Evolutionary conservation across 2,888 invertebrate species (phyloP).

Genomic region (Periphyllus acericola): DNA sequence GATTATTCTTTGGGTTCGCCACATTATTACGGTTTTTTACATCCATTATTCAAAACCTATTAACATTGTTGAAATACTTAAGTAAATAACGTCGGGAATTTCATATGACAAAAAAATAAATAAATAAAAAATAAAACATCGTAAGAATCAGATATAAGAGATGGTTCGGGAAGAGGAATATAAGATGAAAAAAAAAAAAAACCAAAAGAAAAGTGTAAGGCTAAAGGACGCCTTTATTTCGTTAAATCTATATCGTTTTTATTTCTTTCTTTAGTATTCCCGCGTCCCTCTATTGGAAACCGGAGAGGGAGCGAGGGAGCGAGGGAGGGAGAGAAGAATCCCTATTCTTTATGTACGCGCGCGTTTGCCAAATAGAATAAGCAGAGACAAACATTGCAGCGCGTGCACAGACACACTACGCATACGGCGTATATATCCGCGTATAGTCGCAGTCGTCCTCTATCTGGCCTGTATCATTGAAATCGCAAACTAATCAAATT

Average conservation of each 20-base stretch:
- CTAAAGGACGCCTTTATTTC: conserved; percentile 54
- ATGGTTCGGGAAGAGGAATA: not conserved
- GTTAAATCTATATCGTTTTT: conserved; percentile 53
- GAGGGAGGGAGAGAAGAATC: not conserved
- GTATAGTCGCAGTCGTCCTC: not conserved
- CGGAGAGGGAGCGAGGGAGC: too few relatives aligned
- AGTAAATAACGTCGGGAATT: conserved; percentile 37
- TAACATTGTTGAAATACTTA: conserved; percentile 29
- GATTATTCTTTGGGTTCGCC: not conserved
- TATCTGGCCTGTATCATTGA: conserved; percentile 39
- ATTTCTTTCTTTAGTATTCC: conserved; percentile 12
- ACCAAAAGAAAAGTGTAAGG: conserved; percentile 32
- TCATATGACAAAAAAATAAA: not conserved
- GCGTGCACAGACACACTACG: not conserved
- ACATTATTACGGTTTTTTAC: conserved; percentile 16
- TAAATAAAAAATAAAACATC: not conserved
- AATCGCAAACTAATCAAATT: conserved; percentile 51
- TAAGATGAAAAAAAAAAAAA: conserved; percentile 1
- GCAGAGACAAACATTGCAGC: conserved; percentile 12
- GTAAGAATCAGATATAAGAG: conserved; percentile 28
- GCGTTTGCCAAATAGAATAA: conserved; percentile 32
- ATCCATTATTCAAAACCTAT: conserved; percentile 52
- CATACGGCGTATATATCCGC: not conserved
- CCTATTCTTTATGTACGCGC: conserved; percentile 34
- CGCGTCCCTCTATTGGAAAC: not conserved